Conservation (phyloP, 2,888 invertebrate species). For the Lycaena phlaeas region DNA sequence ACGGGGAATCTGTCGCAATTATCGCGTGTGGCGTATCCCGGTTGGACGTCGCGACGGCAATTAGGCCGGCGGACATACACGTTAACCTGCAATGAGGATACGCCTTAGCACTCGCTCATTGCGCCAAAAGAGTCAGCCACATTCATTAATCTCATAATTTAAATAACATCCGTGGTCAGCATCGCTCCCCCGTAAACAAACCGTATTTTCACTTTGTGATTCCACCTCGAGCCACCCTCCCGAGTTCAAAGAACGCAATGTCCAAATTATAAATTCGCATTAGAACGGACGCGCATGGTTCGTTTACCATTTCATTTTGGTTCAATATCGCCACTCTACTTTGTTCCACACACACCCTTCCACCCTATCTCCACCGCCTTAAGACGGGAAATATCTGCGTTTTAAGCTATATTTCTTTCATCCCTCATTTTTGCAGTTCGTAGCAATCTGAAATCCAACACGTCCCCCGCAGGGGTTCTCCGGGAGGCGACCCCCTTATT, state of each 20-base stretch:
- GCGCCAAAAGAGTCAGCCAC: constrained; percentile 37
- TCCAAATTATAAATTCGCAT: constrained; percentile 74
- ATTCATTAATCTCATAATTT: constrained; percentile 32
- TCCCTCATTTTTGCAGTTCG: constrained; percentile 76
- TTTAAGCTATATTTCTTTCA: constrained; percentile 76
- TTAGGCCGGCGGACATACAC: constrained; percentile 70
- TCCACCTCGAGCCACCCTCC: constrained; percentile 50
- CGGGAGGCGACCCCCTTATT: constrained; percentile 64
- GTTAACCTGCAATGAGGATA: constrained; percentile 71
- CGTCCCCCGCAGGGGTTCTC: constrained; percentile 67
- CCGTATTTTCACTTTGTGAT: constrained; percentile 64
- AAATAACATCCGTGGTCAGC: constrained; percentile 32
- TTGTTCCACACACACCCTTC: constrained; percentile 69
- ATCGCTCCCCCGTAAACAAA: constrained; percentile 53
- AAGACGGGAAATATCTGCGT: constrained; percentile 74
- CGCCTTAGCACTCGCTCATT: constrained; percentile 59
- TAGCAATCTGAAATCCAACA: constrained; percentile 75
- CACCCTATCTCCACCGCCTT: constrained; percentile 47
- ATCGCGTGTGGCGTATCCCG: constrained; percentile 70
- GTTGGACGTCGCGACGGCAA: constrained; percentile 67
- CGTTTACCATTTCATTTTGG: constrained; percentile 73
- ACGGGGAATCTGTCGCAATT: constrained; percentile 62
- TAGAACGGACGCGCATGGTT: constrained; percentile 73
- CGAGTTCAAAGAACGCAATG: constrained; percentile 69
- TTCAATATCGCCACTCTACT: constrained; percentile 73